Evolutionary conservation across 1,140 invertebrate species (phyloP), one percentile per base, ranked within the genome.

Genomic region (Panulirus ornatus): DNA sequence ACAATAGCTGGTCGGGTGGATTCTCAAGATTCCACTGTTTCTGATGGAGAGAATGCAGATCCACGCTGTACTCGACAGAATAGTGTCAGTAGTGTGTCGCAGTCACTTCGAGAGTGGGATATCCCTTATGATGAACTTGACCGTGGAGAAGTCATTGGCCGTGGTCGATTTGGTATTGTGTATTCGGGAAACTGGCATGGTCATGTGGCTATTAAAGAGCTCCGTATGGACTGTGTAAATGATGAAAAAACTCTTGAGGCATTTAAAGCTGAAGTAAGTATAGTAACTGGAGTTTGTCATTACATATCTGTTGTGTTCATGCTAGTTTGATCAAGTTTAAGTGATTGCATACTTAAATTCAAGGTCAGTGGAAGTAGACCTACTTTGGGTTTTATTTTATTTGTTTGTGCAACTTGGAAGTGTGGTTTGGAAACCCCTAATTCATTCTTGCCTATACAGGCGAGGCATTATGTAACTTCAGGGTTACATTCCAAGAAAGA

Each of bases 141-240:
- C 92, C 95, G 99, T 93, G 96, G 96, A 73, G 98, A 99, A 91
- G 95, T 96, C 90, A 97, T 99, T 91, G 98, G 98, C 36, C 96
- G 95, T 38, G 98, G 98, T 19, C 95, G 98, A 90, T 99, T 99
- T 95, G 98, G 98, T 70, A 98, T 97, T 14, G 98, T 99, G 34
- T 98, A 97, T 94, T 96, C 97, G 92, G 99, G 98, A 66, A 96
- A 97, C 93, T 99, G 99, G 98, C 98, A 99, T 94, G 99, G 99
- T 1, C 97, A 98, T 94, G 98, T 99, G 47, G 99, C 99, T n/a
- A 97, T 99, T 84, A 99, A 99, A 95, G 95, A 99, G 92, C 94
- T 99, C 81, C 97, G 99, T 94, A 98, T 99, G 95, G 97, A 98
- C 93, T 97, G 98, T 93, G 95, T 97, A 16, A 97, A 99, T 93